Conservation (phyloP, 2,797 vertebrate species). For the Bryconaethiops microstoma region DNA sequence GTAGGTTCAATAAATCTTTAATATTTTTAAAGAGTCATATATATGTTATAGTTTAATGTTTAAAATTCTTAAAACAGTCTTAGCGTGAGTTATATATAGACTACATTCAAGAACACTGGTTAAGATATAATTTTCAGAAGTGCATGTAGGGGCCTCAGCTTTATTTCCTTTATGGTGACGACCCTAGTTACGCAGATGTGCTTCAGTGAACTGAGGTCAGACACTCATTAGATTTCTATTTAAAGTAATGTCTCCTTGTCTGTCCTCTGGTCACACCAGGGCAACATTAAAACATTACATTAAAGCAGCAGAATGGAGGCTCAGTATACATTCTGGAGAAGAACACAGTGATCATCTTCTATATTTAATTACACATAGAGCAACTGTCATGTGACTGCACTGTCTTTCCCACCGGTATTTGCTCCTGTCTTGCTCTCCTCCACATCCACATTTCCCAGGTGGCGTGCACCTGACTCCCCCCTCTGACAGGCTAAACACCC, state of each 20-base stretch:
- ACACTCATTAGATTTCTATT: neutral
- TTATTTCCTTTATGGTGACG: neutral
- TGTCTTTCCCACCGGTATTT: neutral
- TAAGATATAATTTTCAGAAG: too few relatives aligned
- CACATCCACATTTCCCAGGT: neutral
- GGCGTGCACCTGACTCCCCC: neutral
- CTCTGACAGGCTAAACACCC: neutral
- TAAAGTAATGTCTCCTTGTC: neutral
- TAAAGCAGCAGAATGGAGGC: neutral
- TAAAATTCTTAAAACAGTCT: too few relatives aligned
- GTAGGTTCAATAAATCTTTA: too few relatives aligned
- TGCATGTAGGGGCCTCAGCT: neutral
- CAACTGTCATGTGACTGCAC: too few relatives aligned
- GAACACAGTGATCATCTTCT: neutral
- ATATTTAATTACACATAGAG: neutral
- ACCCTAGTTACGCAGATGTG: neutral
- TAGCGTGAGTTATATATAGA: too few relatives aligned
- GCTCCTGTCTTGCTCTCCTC: too few relatives aligned
- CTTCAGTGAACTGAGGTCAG: neutral
- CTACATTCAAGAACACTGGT: too few relatives aligned
- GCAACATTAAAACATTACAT: neutral
- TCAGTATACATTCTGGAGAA: neutral
- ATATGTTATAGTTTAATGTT: too few relatives aligned
- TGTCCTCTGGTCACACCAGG: neutral
- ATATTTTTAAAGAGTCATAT: too few relatives aligned